Evolutionary conservation across 2,113 vertebrate species (phyloP).

Genomic region (Andinoacara biseriatus): DNA sequence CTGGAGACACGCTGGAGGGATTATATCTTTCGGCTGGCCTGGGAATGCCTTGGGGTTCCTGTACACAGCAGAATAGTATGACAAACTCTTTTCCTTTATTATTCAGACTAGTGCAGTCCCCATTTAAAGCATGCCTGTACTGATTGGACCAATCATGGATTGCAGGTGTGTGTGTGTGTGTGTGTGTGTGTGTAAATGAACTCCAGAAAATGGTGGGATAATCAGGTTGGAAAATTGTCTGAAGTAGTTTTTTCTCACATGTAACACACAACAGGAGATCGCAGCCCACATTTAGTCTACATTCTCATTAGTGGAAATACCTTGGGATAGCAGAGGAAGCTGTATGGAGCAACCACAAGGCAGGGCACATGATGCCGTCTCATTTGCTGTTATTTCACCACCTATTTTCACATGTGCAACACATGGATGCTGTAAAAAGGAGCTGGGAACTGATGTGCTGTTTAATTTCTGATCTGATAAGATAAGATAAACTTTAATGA

Average conservation of each 20-base stretch:
- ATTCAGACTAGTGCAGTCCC: not conserved
- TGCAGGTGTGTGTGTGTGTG: not conserved
- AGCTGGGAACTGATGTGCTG: not conserved
- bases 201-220: not conserved
- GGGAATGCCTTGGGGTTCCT: too few relatives aligned
- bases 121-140: not conserved
- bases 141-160: not conserved
- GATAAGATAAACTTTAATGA: too few relatives aligned
- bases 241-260: not conserved
- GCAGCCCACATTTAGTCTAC: not conserved
- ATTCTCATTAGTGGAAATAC: constrained; percentile 5
- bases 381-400: constrained; percentile 6
- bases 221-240: not conserved
- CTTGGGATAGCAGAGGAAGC: not conserved
- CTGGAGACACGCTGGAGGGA: too few relatives aligned
- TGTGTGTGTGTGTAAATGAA: too few relatives aligned
- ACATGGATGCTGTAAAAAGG: not conserved
- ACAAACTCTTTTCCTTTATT: not conserved
- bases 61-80: too few relatives aligned
- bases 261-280: not conserved
- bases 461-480: not conserved
- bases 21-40: too few relatives aligned
- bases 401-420: not conserved
- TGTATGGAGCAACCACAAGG: not conserved
- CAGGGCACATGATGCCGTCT: not conserved